phyloP scores from a whole-genome alignment of 2,113 vertebrate genomes.

The Dunckerocampus dactyliophorus region DNA sequence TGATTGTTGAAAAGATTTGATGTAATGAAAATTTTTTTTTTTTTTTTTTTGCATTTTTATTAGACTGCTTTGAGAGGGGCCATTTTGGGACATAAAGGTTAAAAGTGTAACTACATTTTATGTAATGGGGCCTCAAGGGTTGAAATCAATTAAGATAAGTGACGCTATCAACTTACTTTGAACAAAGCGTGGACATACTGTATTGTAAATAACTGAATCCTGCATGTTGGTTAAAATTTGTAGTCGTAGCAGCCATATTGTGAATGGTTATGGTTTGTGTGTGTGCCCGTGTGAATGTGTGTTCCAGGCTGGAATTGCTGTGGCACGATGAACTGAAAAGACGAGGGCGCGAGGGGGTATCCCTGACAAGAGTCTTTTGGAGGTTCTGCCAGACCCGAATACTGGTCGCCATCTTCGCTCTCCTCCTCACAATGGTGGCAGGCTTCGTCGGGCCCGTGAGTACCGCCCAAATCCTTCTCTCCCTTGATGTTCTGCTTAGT shows the following conservation, averaged over 20 bases:
- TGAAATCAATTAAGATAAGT: slow-evolving; percentile 4
- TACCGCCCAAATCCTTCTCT: slow-evolving; percentile 42
- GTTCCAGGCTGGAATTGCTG: slow-evolving; percentile 71
- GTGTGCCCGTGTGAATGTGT: not conserved
- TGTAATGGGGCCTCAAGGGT: too few species aligned
- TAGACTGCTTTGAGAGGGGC: too few species aligned
- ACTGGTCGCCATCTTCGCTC: slow-evolving; percentile 71
- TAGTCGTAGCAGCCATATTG: not conserved
- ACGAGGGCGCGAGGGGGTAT: slow-evolving; percentile 66
- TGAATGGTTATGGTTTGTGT: not conserved
- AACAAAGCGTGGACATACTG: not conserved
- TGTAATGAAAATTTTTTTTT: too few species aligned
- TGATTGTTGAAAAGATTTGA: too few species aligned
- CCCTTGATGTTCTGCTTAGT: slow-evolving; percentile 29
- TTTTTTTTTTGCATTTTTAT: too few species aligned
- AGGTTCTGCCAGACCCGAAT: slow-evolving; percentile 77
- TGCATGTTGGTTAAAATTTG: not conserved
- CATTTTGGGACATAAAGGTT: too few species aligned
- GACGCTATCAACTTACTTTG: not conserved
- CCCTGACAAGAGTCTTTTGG: slow-evolving; percentile 74
- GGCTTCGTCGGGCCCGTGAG: slow-evolving; percentile 77
- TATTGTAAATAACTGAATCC: not conserved
- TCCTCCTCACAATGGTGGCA: slow-evolving; percentile 75
- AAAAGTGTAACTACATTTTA: too few species aligned
- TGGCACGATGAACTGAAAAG: slow-evolving; percentile 76